Percentiles rank a stretch among this genome's conserved stretches.
These are phyloP conservation scores for Leptinotarsa tumamoca DNA, from an alignment of 2,888 invertebrate genomes.

Conservation along the genomic window DNA sequence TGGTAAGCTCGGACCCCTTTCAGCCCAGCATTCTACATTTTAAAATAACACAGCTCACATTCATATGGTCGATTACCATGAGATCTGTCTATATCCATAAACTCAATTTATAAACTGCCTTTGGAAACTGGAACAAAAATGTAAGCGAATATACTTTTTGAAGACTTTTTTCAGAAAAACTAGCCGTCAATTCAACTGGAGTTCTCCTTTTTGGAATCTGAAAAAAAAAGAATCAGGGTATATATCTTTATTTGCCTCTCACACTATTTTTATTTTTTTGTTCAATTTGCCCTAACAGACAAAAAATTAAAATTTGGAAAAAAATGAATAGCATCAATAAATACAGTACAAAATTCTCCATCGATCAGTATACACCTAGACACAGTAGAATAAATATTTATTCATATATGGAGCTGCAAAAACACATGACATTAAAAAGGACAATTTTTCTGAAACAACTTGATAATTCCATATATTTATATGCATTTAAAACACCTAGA, in stretches of 20 bases:
- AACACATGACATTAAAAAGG: no score
- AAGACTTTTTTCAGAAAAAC: conserved; percentile 33
- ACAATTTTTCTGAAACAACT: no score
- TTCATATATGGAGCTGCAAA: no score
- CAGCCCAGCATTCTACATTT: conserved; percentile 47
- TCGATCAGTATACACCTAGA: no score
- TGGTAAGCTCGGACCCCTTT: conserved; percentile 33
- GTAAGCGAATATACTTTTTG: conserved; percentile 41
- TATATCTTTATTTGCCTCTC: background rate
- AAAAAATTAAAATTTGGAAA: no score
- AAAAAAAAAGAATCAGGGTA: conserved; percentile 56
- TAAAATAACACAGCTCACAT: conserved; percentile 54
- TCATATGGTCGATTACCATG: conserved; percentile 46
- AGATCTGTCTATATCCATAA: conserved; percentile 48
- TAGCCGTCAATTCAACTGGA: conserved; percentile 46
- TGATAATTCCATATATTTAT: no score
- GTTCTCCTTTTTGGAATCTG: conserved; percentile 70
- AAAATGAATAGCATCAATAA: no score
- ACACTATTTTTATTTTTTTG: background rate
- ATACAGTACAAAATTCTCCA: no score
- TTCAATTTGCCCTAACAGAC: no score
- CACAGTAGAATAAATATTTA: no score
- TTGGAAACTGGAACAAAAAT: conserved; percentile 33
- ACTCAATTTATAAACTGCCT: conserved; percentile 21
- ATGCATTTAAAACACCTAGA: no score